Evolutionary conservation across 2,113 vertebrate species (phyloP).

Genomic region (Tenrec ecaudatus): DNA sequence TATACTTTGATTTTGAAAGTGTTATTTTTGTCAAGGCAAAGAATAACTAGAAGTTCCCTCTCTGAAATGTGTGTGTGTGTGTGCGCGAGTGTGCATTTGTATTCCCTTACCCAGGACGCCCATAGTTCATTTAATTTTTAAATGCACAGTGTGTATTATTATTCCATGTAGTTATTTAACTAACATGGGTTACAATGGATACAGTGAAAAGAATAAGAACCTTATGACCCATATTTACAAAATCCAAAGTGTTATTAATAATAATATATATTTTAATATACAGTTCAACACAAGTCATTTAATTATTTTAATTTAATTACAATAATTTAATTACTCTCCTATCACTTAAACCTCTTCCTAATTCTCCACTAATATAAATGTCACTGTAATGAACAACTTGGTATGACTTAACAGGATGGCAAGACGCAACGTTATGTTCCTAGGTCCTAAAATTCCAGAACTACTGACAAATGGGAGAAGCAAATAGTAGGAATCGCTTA

Average conservation of each 20-base stretch:
- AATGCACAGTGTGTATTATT: neutral
- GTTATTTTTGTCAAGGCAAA: conserved; percentile 24
- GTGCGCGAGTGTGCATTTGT: neutral
- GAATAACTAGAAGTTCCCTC: neutral
- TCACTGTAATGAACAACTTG: neutral
- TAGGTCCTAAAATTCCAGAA: neutral
- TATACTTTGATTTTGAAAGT: neutral
- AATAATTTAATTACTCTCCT: neutral
- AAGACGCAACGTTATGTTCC: neutral
- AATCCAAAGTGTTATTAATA: neutral
- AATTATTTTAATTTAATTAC: neutral
- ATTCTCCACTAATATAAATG: neutral
- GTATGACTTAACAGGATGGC: neutral
- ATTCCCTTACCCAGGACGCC: neutral
- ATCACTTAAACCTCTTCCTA: conserved; percentile 17
- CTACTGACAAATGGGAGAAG: neutral
- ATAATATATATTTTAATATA: neutral
- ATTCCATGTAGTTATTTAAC: conserved; percentile 38
- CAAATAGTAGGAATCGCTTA: conserved; percentile 12
- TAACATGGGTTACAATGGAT: conserved; percentile 14
- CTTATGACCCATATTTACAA: neutral
- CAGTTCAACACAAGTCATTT: neutral
- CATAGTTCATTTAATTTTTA: conserved; percentile 13
- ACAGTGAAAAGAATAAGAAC: neutral
- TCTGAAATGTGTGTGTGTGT: neutral